These are phyloP conservation scores for Ranitomeya imitator DNA, from an alignment of 2,113 vertebrate genomes.

Conservation along the genomic window DNA sequence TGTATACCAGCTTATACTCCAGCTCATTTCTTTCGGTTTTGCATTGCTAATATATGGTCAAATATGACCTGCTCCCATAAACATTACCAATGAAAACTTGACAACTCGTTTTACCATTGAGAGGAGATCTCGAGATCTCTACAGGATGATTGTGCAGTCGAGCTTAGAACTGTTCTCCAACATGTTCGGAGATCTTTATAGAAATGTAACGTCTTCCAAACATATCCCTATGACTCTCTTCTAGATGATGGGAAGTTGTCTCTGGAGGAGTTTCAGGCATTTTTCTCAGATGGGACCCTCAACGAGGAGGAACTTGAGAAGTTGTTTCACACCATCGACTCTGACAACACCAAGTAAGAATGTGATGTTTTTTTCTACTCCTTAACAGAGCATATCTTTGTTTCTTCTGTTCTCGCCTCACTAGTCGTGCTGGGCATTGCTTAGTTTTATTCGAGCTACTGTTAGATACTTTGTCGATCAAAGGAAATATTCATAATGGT, in stretches of 20 bases:
- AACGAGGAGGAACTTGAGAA: constrained; percentile 92
- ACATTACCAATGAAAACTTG: no score
- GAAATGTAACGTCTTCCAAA: background rate
- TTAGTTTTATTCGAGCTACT: background rate
- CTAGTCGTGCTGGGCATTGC: background rate
- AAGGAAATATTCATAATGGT: background rate
- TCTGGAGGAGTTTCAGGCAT: constrained; percentile 96
- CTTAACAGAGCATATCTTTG: constrained; percentile 8
- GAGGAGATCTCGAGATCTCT: background rate
- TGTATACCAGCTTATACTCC: no score
- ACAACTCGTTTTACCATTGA: no score
- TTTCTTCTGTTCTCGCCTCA: background rate
- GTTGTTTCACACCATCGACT: constrained; percentile 96
- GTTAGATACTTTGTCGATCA: background rate
- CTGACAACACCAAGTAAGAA: constrained; percentile 93
- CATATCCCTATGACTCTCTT: constrained; percentile 31
- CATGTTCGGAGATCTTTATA: background rate
- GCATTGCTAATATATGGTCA: no score
- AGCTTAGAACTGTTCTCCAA: background rate
- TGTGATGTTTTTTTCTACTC: background rate
- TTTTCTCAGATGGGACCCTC: constrained; percentile 94
- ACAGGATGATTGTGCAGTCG: background rate
- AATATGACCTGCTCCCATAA: no score
- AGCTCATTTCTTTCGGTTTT: no score
- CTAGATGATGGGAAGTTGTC: constrained; percentile 96